These are phyloP conservation scores for Aphelinus certus DNA, from an alignment of 1,140 invertebrate species.

Conservation along the genomic window DNA sequence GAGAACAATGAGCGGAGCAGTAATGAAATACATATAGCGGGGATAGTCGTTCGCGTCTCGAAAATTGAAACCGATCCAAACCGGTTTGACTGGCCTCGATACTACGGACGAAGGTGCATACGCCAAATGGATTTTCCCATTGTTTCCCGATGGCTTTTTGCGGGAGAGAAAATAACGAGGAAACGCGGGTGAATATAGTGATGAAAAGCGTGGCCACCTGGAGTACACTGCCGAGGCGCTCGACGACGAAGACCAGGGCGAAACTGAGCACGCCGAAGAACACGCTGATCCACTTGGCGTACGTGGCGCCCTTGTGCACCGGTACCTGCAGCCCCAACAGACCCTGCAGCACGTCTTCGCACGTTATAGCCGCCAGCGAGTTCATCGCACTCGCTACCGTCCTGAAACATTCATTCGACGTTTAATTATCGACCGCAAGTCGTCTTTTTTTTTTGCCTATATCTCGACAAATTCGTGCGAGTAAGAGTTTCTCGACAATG, in stretches of 20 bases:
- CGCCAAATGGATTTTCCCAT: neutral
- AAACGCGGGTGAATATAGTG: neutral
- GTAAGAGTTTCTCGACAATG: neutral
- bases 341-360: slow-evolving; percentile 84
- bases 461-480: neutral
- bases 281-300: slow-evolving; percentile 73
- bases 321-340: slow-evolving; percentile 75
- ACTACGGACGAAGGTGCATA: too few species aligned
- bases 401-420: slow-evolving; percentile 64
- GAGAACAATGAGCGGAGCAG: too few species aligned
- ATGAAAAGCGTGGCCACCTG: slow-evolving; percentile 66
- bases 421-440: too few species aligned
- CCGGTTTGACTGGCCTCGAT: too few species aligned
- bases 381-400: slow-evolving; percentile 93
- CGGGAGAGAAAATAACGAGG: too few species aligned
- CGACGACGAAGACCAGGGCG: slow-evolving; percentile 80
- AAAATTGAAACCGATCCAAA: too few species aligned
- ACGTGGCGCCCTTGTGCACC: slow-evolving; percentile 74
- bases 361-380: slow-evolving; percentile 88
- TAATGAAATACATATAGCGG: too few species aligned
- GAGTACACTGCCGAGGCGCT: slow-evolving; percentile 81
- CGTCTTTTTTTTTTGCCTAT: neutral
- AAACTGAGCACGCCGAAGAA: slow-evolving; percentile 73
- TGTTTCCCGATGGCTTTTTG: neutral
- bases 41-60: too few species aligned